phyloP scores from a whole-genome alignment of 2,797 vertebrate genomes.

The Erethizon dorsatum region DNA sequence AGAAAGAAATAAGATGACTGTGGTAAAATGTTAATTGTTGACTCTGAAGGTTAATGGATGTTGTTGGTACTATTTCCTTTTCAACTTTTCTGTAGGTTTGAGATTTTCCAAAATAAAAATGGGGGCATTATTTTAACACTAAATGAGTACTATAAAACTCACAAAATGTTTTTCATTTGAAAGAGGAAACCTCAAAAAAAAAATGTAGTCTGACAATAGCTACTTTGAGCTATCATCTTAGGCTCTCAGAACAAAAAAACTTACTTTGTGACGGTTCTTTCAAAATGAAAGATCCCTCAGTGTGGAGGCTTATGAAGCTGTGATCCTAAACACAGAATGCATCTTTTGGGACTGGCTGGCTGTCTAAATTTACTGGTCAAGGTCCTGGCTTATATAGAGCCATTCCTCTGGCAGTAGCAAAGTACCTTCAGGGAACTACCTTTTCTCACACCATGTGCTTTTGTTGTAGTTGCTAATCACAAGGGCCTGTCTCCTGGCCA shows the following conservation, averaged over 20 bases:
- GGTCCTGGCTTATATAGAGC: background rate
- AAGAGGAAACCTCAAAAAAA: background rate
- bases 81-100: slow-evolving; percentile 18
- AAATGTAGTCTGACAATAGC: background rate
- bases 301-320: background rate
- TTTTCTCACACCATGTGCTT: background rate
- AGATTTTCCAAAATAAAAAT: slow-evolving; percentile 51
- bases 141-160: background rate
- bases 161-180: background rate
- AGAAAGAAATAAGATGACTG: background rate
- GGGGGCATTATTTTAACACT: background rate
- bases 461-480: background rate
- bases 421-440: background rate
- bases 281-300: background rate
- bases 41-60: background rate
- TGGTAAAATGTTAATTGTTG: background rate
- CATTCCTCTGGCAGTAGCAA: background rate
- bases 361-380: background rate
- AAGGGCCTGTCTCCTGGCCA: background rate
- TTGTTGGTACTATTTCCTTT: background rate
- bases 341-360: background rate
- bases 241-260: background rate
- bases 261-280: background rate
- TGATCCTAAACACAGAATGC: background rate
- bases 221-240: background rate